Conservation (phyloP, 2,888 invertebrate species). For the Erebia epiphron region DNA sequence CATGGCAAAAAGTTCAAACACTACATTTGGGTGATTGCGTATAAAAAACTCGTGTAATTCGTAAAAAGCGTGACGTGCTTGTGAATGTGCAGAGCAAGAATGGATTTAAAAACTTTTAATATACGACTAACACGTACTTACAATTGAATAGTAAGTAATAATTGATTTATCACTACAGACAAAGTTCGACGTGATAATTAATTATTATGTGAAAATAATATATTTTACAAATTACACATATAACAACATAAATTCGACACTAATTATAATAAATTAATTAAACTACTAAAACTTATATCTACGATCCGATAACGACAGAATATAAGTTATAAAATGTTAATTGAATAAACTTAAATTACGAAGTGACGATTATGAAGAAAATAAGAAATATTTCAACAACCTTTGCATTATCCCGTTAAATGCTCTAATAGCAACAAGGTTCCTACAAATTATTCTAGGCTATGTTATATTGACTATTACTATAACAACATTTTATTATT, state of each 20-base stretch:
- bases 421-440: constrained; percentile 46
- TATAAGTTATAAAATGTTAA: constrained; percentile 4
- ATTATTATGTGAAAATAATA: constrained; percentile 20
- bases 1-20: neutral
- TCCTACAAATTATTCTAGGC: constrained; percentile 47
- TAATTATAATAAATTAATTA: constrained; percentile 25
- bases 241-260: constrained; percentile 41
- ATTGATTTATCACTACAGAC: constrained; percentile 37
- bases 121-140: constrained; percentile 23
- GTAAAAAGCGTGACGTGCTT: constrained; percentile 43
- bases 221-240: constrained; percentile 43
- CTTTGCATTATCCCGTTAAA: constrained; percentile 31
- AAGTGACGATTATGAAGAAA: constrained; percentile 6
- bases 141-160: constrained; percentile 42
- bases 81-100: constrained; percentile 26
- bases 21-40: neutral
- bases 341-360: constrained; percentile 1
- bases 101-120: constrained; percentile 32
- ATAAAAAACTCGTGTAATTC: neutral
- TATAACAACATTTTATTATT: constrained; percentile 49
- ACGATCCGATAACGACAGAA: constrained; percentile 19
- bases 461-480: constrained; percentile 46
- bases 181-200: constrained; percentile 23
- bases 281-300: constrained; percentile 26
- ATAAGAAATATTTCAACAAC: constrained; percentile 34